Conservation (phyloP, 2,888 invertebrate species). For the Oscheius onirici region DNA sequence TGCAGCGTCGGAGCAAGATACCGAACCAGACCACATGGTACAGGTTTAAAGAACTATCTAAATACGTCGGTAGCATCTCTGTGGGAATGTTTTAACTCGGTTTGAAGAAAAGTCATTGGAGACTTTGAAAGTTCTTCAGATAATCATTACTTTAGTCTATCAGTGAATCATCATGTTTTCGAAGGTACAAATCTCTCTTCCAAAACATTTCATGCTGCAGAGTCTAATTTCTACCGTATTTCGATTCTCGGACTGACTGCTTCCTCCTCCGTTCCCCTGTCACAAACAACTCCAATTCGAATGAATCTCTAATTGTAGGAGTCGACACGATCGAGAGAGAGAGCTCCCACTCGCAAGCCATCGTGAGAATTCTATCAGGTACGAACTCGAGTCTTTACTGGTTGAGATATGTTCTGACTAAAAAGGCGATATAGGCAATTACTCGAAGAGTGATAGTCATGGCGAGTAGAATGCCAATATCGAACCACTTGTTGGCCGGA, state of each 20-base stretch:
- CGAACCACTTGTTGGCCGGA: slow-evolving; percentile 39
- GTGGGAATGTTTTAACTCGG: no score
- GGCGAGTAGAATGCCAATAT: slow-evolving; percentile 48
- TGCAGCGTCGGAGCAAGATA: no score
- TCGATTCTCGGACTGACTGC: not conserved
- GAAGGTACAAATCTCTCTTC: no score
- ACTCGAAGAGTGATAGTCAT: slow-evolving; percentile 49
- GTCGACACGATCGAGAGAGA: not conserved
- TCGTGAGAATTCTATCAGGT: not conserved
- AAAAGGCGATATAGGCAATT: slow-evolving; percentile 57
- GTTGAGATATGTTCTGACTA: slow-evolving; percentile 45
- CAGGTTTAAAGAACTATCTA: no score
- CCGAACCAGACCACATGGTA: no score
- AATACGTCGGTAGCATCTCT: no score
- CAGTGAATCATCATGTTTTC: no score
- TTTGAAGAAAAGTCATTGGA: no score
- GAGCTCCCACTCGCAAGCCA: not conserved
- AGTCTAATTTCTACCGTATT: not conserved
- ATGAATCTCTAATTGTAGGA: not conserved
- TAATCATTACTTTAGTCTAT: no score
- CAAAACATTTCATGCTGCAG: no score
- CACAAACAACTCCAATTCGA: slow-evolving; percentile 3
- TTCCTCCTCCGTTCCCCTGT: not conserved
- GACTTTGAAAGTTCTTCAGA: no score
- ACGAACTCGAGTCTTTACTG: slow-evolving; percentile 23